phyloP scores from a whole-genome alignment of 2,888 invertebrate genomes.

The Protophormia terraenovae region DNA sequence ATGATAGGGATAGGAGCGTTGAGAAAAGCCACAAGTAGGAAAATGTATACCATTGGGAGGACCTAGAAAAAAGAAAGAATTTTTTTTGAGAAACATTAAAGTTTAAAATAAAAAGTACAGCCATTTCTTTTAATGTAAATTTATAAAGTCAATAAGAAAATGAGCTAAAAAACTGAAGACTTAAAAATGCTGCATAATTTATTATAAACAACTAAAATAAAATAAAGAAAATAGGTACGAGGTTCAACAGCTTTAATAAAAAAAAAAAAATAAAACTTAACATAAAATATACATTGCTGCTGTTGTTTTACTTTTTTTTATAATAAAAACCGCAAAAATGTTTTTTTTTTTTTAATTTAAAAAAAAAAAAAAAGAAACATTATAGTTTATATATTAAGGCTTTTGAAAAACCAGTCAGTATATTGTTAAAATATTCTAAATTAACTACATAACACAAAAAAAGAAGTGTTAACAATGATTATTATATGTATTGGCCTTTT shows the following conservation, averaged over 20 bases:
- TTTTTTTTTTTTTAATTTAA: slow-evolving; percentile 32
- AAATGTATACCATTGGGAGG: slow-evolving; percentile 86
- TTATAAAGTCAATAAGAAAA: background rate
- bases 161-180: slow-evolving; percentile 51
- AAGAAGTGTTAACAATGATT: slow-evolving; percentile 37
- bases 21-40: slow-evolving; percentile 88
- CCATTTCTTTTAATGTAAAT: background rate
- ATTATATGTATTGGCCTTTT: slow-evolving; percentile 16
- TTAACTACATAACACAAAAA: too few relatives aligned
- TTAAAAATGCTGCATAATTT: slow-evolving; percentile 64
- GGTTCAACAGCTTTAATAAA: slow-evolving; percentile 40
- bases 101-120: slow-evolving; percentile 52
- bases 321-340: slow-evolving; percentile 58
- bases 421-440: background rate
- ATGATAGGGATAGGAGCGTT: slow-evolving; percentile 87
- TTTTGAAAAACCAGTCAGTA: background rate
- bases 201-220: slow-evolving; percentile 22
- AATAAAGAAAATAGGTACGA: slow-evolving; percentile 36
- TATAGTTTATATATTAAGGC: background rate
- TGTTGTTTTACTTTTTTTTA: slow-evolving; percentile 29
- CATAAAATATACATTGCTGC: slow-evolving; percentile 32
- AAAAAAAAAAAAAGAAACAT: slow-evolving; percentile 3
- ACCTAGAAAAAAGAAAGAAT: slow-evolving; percentile 78
- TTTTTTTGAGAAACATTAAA: background rate
- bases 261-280: background rate